A percentile compares a stretch with the other conserved stretches of the same genome.
Evolutionary conservation across 2,888 invertebrate species (phyloP).

Genomic region (Perizoma affinitatum): DNA sequence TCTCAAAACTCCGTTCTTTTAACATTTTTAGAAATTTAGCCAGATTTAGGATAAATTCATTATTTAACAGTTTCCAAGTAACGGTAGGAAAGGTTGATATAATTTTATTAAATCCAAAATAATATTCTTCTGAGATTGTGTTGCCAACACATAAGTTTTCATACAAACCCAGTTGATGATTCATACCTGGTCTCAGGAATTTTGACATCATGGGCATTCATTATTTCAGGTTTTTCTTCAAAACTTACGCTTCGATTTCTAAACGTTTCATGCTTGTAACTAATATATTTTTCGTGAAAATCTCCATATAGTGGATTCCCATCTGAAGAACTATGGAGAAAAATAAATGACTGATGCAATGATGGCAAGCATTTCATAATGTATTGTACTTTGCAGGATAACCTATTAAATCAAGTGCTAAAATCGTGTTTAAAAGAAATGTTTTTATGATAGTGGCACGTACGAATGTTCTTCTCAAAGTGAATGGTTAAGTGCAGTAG

Average conservation of each 20-base stretch:
- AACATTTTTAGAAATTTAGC: no score
- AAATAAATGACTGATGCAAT: conserved; percentile 68
- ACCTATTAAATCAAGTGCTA: conserved; percentile 6
- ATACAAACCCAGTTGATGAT: conserved; percentile 42
- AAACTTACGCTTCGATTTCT: conserved; percentile 90
- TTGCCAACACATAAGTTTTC: conserved; percentile 6
- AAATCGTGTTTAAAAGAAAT: conserved; percentile 5
- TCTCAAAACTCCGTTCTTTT: no score
- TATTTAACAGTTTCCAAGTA: not conserved
- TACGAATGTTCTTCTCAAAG: conserved; percentile 8
- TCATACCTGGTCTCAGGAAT: conserved; percentile 69
- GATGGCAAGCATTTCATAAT: conserved; percentile 53
- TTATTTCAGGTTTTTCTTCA: conserved; percentile 83
- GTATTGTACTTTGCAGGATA: conserved; percentile 18
- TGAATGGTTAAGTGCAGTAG: conserved; percentile 20
- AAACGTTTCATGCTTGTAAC: conserved; percentile 88
- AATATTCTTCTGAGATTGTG: not conserved
- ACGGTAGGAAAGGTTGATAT: not conserved
- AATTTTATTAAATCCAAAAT: not conserved
- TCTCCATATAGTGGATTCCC: conserved; percentile 87
- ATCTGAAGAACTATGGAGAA: conserved; percentile 84
- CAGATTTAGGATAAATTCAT: no score
- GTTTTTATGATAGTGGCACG: conserved; percentile 9
- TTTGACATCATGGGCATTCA: conserved; percentile 61
- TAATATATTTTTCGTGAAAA: conserved; percentile 92